Conservation (phyloP, 2,888 invertebrate genomes). For the Tanytarsus gracilentus region DNA sequence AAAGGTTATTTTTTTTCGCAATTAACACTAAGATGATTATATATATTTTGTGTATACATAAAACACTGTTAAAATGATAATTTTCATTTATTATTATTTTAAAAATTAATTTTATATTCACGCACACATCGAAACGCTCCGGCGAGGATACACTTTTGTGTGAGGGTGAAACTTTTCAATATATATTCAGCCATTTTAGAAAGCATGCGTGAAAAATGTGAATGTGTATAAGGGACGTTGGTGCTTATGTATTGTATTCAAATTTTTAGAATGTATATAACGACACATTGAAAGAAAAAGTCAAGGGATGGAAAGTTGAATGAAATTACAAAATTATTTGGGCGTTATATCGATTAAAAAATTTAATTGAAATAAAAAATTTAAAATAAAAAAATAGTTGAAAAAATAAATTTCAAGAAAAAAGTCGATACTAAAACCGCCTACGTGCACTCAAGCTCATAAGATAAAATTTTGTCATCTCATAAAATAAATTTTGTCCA, state of each 20-base stretch:
- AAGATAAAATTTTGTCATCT: no score
- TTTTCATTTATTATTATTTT: conserved; percentile 21
- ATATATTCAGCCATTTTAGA: conserved; percentile 29
- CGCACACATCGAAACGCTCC: not conserved
- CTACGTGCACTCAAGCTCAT: no score
- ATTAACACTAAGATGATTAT: not conserved
- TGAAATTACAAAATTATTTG: not conserved
- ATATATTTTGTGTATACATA: not conserved
- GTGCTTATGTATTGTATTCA: not conserved
- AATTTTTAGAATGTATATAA: conserved; percentile 1
- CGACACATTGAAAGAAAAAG: not conserved
- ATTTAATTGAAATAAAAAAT: no score
- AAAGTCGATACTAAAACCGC: no score
- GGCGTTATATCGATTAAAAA: not conserved
- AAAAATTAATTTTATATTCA: conserved; percentile 24
- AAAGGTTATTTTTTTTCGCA: conserved; percentile 1
- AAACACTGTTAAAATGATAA: conserved; percentile 11
- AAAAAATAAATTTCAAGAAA: no score
- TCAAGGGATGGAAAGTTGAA: not conserved
- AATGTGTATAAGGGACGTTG: not conserved
- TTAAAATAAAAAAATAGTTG: conserved; percentile 9
- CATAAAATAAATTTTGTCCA: no score
- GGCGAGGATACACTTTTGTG: not conserved
- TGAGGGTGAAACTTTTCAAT: conserved; percentile 16
- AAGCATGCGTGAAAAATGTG: conserved; percentile 23